These are phyloP conservation scores for Anas platyrhynchos DNA, from an alignment of 2,113 vertebrate species.

Conservation along the genomic window DNA sequence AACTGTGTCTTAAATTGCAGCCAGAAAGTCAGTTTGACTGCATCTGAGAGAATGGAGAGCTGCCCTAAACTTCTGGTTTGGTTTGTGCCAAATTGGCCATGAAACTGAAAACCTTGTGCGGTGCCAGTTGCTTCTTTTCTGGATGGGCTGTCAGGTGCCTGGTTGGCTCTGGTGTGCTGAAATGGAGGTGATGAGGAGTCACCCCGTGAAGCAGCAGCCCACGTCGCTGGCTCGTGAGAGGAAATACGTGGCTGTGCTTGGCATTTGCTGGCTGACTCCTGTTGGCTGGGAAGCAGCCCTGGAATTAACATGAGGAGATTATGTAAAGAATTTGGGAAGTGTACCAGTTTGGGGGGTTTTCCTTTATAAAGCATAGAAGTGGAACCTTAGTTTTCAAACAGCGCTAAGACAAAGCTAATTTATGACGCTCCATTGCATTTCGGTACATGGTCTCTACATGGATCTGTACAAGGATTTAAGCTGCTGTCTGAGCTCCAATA, in stretches of 20 bases:
- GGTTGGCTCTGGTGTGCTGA: not conserved
- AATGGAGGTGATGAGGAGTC: not conserved
- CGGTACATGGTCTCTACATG: fast-evolving
- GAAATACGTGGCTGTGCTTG: not conserved
- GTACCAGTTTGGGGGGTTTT: not conserved
- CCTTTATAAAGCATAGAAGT: not conserved
- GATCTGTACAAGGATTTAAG: not conserved
- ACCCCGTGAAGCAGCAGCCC: fast-evolving
- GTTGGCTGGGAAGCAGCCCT: not conserved
- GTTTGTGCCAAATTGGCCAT: not conserved
- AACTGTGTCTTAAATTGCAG: not conserved
- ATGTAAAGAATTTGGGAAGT: slow-evolving; percentile 8
- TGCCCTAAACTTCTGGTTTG: not conserved
- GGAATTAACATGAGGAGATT: not conserved
- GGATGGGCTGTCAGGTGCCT: not conserved
- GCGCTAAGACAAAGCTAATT: not conserved
- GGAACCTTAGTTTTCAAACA: not conserved
- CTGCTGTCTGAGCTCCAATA: not conserved
- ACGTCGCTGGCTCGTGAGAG: not conserved
- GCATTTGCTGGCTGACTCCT: not conserved
- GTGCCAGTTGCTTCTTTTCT: not conserved
- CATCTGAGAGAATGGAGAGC: not conserved
- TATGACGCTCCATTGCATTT: not conserved
- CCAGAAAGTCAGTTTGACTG: not conserved
- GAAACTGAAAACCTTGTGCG: not conserved